These are phyloP conservation scores for Alethe castanea DNA, from an alignment of 2,113 vertebrate genomes.

Conservation along the genomic window DNA sequence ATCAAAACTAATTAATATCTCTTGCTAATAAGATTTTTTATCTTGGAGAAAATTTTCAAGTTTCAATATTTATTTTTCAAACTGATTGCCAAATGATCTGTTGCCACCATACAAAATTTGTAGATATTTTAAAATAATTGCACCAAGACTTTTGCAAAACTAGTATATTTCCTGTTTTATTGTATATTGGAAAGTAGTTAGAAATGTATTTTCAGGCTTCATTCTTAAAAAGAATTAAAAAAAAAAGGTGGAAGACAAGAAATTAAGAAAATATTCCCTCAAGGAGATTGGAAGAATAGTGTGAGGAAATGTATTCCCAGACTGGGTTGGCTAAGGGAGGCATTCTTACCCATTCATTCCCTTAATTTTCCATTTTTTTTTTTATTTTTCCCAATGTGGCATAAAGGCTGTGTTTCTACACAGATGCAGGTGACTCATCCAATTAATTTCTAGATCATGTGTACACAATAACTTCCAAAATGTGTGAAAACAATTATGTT, in stretches of 20 bases:
- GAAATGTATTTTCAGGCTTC: not conserved
- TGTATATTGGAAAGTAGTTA: not conserved
- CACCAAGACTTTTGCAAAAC: not conserved
- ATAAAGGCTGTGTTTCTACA: not conserved
- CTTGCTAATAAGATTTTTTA: not conserved
- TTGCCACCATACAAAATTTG: not conserved
- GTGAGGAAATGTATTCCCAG: not conserved
- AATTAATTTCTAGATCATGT: not conserved
- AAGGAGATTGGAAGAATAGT: not conserved
- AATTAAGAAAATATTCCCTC: not conserved
- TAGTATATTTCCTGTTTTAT: not conserved
- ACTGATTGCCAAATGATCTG: not conserved
- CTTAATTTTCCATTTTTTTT: not conserved
- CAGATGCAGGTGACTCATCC: not conserved
- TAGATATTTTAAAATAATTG: not conserved
- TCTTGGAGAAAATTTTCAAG: not conserved
- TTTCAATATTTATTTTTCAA: not conserved
- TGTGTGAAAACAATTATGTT: not conserved
- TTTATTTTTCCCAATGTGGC: not conserved
- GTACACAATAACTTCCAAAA: not conserved
- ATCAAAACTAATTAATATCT: not conserved
- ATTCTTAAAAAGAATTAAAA: not conserved
- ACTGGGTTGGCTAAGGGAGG: accelerated
- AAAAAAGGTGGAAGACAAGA: accelerated
- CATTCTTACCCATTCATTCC: not conserved